Evolutionary conservation across 1,140 invertebrate species (phyloP).

Genomic region (Drosophila murphyi): DNA sequence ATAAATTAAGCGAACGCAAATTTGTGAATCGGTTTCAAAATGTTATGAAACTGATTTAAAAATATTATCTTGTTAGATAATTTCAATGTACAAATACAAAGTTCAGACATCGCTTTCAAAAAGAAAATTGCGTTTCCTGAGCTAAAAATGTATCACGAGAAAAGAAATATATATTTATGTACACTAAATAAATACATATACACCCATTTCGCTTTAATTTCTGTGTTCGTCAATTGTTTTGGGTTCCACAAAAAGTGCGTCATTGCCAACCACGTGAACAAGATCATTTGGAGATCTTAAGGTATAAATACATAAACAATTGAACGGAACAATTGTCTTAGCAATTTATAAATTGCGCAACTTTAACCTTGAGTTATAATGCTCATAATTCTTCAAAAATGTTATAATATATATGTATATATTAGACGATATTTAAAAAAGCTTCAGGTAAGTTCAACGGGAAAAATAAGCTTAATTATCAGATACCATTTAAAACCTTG

Average conservation of each 20-base stretch:
- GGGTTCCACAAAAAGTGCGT: slow-evolving; percentile 30
- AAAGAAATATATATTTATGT: slow-evolving; percentile 13
- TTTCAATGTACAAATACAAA: slow-evolving; percentile 6
- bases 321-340: slow-evolving; percentile 6
- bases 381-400: neutral
- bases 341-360: slow-evolving; percentile 24
- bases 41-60: too few relatives aligned
- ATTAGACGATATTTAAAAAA: neutral
- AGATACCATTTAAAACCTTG: slow-evolving; percentile 35
- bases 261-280: slow-evolving; percentile 32
- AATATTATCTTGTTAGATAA: slow-evolving; percentile 2
- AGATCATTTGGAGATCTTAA: slow-evolving; percentile 25
- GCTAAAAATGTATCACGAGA: neutral
- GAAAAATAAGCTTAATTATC: slow-evolving; percentile 37
- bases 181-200: neutral
- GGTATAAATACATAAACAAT: slow-evolving; percentile 6
- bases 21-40: too few relatives aligned
- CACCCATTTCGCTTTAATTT: neutral
- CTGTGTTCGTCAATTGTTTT: slow-evolving; percentile 45
- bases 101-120: slow-evolving; percentile 7
- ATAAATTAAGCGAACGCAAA: too few relatives aligned
- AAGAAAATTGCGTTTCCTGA: slow-evolving; percentile 7
- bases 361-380: slow-evolving; percentile 11
- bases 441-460: too few relatives aligned
- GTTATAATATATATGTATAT: neutral